Evolutionary conservation across 2,888 invertebrate genomes (phyloP).

Genomic region (Teleiodes luculella): DNA sequence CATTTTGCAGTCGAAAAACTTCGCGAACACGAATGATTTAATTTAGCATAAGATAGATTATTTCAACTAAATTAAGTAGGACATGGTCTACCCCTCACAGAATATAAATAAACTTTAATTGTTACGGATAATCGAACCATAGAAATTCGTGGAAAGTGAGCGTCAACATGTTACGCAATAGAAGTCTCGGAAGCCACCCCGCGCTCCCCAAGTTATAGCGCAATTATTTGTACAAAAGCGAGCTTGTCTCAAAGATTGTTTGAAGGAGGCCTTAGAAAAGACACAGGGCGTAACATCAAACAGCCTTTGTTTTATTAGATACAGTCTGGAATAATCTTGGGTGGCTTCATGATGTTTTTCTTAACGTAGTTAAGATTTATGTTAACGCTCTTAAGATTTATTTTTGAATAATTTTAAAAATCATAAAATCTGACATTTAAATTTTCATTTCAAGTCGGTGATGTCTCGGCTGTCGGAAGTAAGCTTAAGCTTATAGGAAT

Average conservation of each 20-base stretch:
- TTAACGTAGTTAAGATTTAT: too few relatives aligned
- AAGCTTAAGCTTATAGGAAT: too few relatives aligned
- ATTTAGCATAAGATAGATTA: too few relatives aligned
- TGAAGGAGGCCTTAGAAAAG: constrained; percentile 43
- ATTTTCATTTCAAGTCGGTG: too few relatives aligned
- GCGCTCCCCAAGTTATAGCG: constrained; percentile 13
- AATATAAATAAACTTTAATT: constrained; percentile 31
- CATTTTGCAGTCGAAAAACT: too few relatives aligned
- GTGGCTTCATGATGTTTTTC: constrained; percentile 22
- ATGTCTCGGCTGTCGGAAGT: too few relatives aligned
- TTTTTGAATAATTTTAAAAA: too few relatives aligned
- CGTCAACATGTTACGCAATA: constrained; percentile 17
- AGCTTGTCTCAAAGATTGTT: constrained; percentile 59
- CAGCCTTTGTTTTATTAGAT: constrained; percentile 60
- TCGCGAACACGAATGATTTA: too few relatives aligned
- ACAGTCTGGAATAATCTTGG: constrained; percentile 19
- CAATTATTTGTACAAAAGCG: constrained; percentile 54
- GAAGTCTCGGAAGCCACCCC: constrained; percentile 5
- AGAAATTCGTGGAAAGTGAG: constrained; percentile 8
- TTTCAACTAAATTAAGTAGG: neutral
- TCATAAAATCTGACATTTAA: too few relatives aligned
- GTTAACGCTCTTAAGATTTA: too few relatives aligned
- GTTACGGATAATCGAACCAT: constrained; percentile 33
- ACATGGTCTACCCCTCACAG: neutral
- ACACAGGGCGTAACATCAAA: constrained; percentile 59